Evolutionary conservation across 2,113 vertebrate genomes (phyloP), one percentile per base, ranked within the genome.

Genomic region (Ariopsis seemanni): DNA sequence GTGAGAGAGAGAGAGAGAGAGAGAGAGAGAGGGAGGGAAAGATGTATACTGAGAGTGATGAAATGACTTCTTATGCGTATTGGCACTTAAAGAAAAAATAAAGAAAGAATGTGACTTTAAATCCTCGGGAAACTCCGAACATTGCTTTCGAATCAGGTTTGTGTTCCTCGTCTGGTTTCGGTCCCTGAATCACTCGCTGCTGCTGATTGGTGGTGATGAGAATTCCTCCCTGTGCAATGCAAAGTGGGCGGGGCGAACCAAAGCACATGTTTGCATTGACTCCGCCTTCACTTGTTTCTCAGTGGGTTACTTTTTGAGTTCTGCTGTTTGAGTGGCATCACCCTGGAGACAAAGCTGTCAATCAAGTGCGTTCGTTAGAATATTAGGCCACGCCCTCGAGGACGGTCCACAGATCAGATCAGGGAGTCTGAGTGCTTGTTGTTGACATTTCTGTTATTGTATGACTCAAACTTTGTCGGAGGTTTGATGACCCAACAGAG

Each of bases 31-130:
- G 14, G 10, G 25, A 17, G 42, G 25, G 22, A 14, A 1, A 1
- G 30, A 30, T 30, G 11, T 42, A 75, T 25, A 34, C 67, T 34
- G 67, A 22, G 71, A 77, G 25, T 77, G 48, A 53, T 18, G 52
- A 79, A 79, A 57, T 18, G 53, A 80, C 58, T 77, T 77, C 74
- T 77, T n/a, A 53, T 80, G n/a, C 9, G 53, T 80, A 5, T 80
- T 57, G 15, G 4, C 74, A 77, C 48, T 22, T 48, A 74, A 74
- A 74, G 4, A 74, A 71, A 34, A n/a, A 34, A 34, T 27, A 71
- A 34, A 2, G 15, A 74, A 52, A 6, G 48, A 53, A 77, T 53
- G n/a, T 53, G 48, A 52, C 22, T 25, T 53, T 25, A 75, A 52
- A 25, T 3, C 22, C 20, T 25, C 9, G 4, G 69, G 17, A 8